Evolutionary conservation across 2,113 vertebrate genomes (phyloP).

Genomic region (Galeopterus variegatus): DNA sequence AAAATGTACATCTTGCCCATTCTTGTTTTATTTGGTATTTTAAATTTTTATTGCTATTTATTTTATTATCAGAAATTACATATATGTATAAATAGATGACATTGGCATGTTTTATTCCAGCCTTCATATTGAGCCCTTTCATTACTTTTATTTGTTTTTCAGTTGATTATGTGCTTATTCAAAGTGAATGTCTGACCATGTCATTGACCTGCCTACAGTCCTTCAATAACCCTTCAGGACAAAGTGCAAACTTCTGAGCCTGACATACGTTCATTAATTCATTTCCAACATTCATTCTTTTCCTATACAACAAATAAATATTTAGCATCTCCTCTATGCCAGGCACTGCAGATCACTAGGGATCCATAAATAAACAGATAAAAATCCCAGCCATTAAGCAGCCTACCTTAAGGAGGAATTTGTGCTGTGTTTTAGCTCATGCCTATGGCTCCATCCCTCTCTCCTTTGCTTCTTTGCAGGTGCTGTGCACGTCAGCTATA

Average conservation of each 20-base stretch:
- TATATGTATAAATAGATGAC: background rate
- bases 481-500: background rate
- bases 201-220: background rate
- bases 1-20: background rate
- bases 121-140: constrained; percentile 21
- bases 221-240: background rate
- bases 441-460: background rate
- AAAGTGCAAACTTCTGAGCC: background rate
- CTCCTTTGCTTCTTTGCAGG: background rate
- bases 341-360: background rate
- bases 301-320: background rate
- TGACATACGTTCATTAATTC: background rate
- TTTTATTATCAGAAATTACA: constrained; percentile 23
- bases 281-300: background rate
- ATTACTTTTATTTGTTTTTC: constrained; percentile 12
- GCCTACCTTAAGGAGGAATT: background rate
- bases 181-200: constrained; percentile 18
- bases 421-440: background rate
- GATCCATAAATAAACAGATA: background rate
- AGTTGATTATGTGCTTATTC: background rate
- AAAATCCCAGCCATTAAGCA: background rate
- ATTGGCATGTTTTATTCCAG: background rate
- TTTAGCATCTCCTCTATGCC: background rate
- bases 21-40: constrained; percentile 61
- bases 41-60: constrained; percentile 15